These are phyloP conservation scores for Oscheius myriophilus DNA, from an alignment of 2,888 invertebrate species.

Conservation along the genomic window DNA sequence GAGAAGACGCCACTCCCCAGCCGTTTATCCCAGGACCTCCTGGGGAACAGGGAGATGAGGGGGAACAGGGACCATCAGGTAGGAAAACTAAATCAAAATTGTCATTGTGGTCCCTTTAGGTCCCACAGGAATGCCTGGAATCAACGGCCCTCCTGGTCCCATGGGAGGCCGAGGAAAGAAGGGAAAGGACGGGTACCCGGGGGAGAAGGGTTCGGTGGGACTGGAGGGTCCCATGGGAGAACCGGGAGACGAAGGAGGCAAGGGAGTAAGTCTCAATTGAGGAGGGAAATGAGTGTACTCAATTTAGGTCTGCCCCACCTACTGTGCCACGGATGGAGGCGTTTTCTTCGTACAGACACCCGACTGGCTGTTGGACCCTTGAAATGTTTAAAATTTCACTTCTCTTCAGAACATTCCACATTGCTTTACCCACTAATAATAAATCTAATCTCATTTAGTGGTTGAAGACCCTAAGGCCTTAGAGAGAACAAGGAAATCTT, in stretches of 20 bases:
- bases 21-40: constrained; percentile 67
- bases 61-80: constrained; percentile 56
- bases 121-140: constrained; percentile 61
- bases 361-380: constrained; percentile 63
- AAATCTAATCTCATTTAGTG: too few species aligned
- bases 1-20: constrained; percentile 60
- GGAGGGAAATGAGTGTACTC: not conserved
- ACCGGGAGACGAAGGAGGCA: constrained; percentile 55
- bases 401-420: not conserved
- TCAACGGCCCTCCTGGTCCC: constrained; percentile 59
- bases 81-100: not conserved
- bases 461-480: too few species aligned
- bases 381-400: not conserved
- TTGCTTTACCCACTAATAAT: not conserved
- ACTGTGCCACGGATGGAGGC: constrained; percentile 68
- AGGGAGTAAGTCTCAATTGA: constrained; percentile 50
- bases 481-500: too few species aligned
- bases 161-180: constrained; percentile 60
- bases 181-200: constrained; percentile 57
- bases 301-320: constrained; percentile 65
- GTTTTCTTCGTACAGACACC: constrained; percentile 69
- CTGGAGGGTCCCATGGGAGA: constrained; percentile 60
- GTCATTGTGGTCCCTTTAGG: constrained; percentile 22
- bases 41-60: constrained; percentile 53
- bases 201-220: constrained; percentile 53